phyloP scores from a whole-genome alignment of 2,888 invertebrate genomes.

The Fragum fragum region DNA sequence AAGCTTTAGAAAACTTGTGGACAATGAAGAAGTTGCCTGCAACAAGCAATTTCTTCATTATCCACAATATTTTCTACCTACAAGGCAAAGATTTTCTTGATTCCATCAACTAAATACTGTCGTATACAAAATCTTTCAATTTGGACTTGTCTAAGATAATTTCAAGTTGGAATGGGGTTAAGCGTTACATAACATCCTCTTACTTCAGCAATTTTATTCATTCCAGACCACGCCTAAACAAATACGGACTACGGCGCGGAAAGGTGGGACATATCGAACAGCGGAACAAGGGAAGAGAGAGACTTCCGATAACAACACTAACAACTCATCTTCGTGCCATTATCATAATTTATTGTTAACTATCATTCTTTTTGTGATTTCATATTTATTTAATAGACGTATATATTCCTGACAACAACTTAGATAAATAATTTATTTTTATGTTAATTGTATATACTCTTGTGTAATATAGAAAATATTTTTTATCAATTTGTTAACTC shows the following conservation, averaged over 20 bases:
- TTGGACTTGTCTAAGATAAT: no score
- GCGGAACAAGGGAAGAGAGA: conserved; percentile 28
- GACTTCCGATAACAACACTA: not conserved
- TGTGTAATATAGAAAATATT: not conserved
- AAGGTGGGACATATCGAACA: conserved; percentile 20
- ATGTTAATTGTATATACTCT: conserved; percentile 17
- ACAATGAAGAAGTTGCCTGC: no score
- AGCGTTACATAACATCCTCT: no score
- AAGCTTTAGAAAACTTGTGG: no score
- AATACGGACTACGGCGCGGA: conserved; percentile 15
- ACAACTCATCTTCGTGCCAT: conserved; percentile 9
- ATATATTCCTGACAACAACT: not conserved
- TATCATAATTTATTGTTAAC: conserved; percentile 15
- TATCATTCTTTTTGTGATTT: conserved; percentile 14
- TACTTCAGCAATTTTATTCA: no score
- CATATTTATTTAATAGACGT: conserved; percentile 24
- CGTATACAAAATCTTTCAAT: no score
- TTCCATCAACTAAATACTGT: no score
- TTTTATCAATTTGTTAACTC: not conserved
- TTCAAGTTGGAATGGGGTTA: no score
- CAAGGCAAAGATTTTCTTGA: no score
- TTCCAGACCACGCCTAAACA: conserved; percentile 7
- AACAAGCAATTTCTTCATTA: no score
- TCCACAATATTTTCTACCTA: no score
- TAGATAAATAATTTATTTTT: conserved; percentile 23